These are phyloP conservation scores for Hetaerina titia DNA, from an alignment of 2,888 invertebrate species.

Conservation along the genomic window DNA sequence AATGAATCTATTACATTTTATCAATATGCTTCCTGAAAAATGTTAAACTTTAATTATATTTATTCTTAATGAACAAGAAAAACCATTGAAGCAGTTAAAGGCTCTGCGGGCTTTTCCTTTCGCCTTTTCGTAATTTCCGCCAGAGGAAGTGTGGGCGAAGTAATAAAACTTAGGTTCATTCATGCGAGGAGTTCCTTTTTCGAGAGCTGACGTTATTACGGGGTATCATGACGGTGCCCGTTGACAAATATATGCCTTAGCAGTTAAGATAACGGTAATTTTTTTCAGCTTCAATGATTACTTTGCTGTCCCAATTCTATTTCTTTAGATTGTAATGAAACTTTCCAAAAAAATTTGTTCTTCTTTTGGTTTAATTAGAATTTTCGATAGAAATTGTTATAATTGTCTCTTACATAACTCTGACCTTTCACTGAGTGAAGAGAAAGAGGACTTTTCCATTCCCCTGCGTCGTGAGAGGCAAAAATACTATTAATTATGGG, in stretches of 20 bases:
- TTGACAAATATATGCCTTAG: neutral
- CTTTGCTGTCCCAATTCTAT: neutral
- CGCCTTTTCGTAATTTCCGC: neutral
- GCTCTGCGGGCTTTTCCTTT: neutral
- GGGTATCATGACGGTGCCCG: neutral
- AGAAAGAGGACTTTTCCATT: too few relatives aligned
- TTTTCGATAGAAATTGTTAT: too few relatives aligned
- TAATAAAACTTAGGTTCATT: neutral
- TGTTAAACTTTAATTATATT: too few relatives aligned
- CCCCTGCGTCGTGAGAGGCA: too few relatives aligned
- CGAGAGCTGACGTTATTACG: conserved; percentile 1
- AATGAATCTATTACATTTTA: too few relatives aligned
- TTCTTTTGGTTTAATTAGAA: too few relatives aligned
- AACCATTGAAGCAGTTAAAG: neutral
- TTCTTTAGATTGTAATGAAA: too few relatives aligned
- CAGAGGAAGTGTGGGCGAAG: neutral
- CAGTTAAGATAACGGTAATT: conserved; percentile 27
- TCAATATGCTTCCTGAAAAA: too few relatives aligned
- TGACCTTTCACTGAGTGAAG: too few relatives aligned
- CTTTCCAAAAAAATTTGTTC: too few relatives aligned
- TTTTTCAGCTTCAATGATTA: neutral
- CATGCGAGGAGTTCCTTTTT: conserved; percentile 23
- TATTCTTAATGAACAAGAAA: neutral
- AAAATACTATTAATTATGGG: too few relatives aligned
- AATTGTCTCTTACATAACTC: too few relatives aligned